Conservation (phyloP, 2,797 vertebrate genomes). For the Pampus argenteus region DNA sequence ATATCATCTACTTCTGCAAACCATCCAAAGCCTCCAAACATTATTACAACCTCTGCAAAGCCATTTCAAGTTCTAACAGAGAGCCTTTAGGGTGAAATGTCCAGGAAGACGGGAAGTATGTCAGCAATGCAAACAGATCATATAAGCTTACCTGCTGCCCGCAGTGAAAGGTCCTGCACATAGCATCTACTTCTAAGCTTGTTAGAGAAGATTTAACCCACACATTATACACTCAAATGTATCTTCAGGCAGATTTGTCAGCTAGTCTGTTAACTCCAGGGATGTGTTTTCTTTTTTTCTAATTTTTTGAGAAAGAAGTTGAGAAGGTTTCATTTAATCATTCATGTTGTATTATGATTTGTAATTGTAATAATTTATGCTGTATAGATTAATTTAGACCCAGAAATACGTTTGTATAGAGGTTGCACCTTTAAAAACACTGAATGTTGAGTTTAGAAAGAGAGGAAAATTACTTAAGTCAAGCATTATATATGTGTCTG, state of each 20-base stretch:
- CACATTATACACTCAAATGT: slow-evolving; percentile 31
- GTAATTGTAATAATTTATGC: not conserved
- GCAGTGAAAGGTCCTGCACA: slow-evolving; percentile 44
- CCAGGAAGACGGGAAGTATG: slow-evolving; percentile 61
- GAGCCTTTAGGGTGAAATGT: slow-evolving; percentile 51
- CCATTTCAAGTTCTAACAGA: slow-evolving; percentile 43
- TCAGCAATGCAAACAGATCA: slow-evolving; percentile 68
- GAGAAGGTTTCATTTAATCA: no score
- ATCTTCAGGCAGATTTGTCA: slow-evolving; percentile 23
- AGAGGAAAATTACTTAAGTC: no score
- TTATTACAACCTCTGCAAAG: slow-evolving; percentile 33
- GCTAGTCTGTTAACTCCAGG: slow-evolving; percentile 27
- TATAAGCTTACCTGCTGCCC: slow-evolving; percentile 49
- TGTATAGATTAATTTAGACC: not conserved
- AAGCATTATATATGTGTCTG: no score
- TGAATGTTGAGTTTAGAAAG: no score
- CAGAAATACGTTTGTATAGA: not conserved
- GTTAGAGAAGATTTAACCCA: slow-evolving; percentile 39
- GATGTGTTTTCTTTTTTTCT: no score
- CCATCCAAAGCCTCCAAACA: slow-evolving; percentile 8
- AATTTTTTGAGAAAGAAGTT: no score
- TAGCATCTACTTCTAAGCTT: slow-evolving; percentile 18
- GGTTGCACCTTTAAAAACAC: not conserved
- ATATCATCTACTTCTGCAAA: slow-evolving; percentile 13
- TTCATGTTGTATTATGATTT: no score